These are phyloP conservation scores for Argyresthia albistria DNA, from an alignment of 2,888 invertebrate species.

Conservation along the genomic window DNA sequence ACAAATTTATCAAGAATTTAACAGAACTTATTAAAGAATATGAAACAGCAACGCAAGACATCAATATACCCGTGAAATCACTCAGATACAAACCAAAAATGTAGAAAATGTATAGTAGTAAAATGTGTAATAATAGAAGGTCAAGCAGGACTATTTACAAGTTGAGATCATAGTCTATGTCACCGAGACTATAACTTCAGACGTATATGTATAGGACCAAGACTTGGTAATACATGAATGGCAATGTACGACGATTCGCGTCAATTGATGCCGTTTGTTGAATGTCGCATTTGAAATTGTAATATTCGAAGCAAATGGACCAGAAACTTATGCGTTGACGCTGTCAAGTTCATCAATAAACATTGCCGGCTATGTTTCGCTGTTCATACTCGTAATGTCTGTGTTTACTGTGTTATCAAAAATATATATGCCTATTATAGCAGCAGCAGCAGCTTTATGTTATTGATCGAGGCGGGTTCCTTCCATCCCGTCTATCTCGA, in stretches of 20 bases:
- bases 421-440: too few relatives aligned
- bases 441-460: too few relatives aligned
- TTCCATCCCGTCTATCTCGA: constrained; percentile 13
- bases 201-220: background rate
- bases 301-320: constrained; percentile 11
- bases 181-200: background rate
- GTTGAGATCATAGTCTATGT: too few relatives aligned
- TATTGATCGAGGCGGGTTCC: background rate
- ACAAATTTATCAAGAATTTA: too few relatives aligned
- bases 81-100: too few relatives aligned
- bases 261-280: background rate
- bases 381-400: background rate
- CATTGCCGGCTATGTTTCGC: constrained; percentile 5
- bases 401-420: too few relatives aligned
- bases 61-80: too few relatives aligned
- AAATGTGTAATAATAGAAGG: too few relatives aligned
- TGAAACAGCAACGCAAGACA: too few relatives aligned
- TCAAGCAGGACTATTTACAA: too few relatives aligned
- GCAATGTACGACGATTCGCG: background rate
- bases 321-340: constrained; percentile 14
- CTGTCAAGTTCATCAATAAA: constrained; percentile 13
- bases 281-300: constrained; percentile 15
- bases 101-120: too few relatives aligned
- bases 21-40: too few relatives aligned
- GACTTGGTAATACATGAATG: background rate